Percentiles rank a stretch among this genome's conserved stretches.
phyloP scores from a whole-genome alignment of 2,888 invertebrate genomes.

The Globia sparganii region DNA sequence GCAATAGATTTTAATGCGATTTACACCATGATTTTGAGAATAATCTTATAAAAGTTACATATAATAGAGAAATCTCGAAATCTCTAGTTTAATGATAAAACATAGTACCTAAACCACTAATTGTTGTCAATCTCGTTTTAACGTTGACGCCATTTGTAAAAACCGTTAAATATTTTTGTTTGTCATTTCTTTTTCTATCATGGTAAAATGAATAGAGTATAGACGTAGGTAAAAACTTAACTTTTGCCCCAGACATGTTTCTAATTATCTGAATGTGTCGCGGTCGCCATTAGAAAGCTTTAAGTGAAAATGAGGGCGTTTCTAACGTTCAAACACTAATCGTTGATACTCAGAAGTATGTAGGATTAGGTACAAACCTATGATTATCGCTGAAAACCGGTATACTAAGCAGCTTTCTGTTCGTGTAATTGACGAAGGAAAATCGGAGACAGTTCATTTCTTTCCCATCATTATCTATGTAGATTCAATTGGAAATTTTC shows the following conservation, averaged over 20 bases:
- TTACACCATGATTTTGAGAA: not conserved
- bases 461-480: constrained; percentile 37
- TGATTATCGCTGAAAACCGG: constrained; percentile 23
- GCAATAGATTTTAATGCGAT: not conserved
- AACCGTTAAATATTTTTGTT: not conserved
- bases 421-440: constrained; percentile 21
- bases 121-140: not conserved
- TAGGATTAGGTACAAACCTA: constrained; percentile 4
- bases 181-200: not conserved
- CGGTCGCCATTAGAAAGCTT: constrained; percentile 29
- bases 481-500: constrained; percentile 39
- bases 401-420: constrained; percentile 26
- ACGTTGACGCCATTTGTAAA: not conserved
- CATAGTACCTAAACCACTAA: not conserved
- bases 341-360: not conserved
- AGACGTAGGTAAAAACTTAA: not conserved
- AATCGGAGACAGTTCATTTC: constrained; percentile 19
- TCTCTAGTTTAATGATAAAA: not conserved
- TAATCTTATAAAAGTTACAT: not conserved
- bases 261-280: constrained; percentile 15
- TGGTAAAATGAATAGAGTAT: not conserved
- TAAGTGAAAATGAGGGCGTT: constrained; percentile 15
- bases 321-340: constrained; percentile 29
- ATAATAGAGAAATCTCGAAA: not conserved
- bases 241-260: constrained; percentile 14